Conservation (phyloP, 64 coral and sea anemone genomes). For the Pachyseris speciosa region DNA sequence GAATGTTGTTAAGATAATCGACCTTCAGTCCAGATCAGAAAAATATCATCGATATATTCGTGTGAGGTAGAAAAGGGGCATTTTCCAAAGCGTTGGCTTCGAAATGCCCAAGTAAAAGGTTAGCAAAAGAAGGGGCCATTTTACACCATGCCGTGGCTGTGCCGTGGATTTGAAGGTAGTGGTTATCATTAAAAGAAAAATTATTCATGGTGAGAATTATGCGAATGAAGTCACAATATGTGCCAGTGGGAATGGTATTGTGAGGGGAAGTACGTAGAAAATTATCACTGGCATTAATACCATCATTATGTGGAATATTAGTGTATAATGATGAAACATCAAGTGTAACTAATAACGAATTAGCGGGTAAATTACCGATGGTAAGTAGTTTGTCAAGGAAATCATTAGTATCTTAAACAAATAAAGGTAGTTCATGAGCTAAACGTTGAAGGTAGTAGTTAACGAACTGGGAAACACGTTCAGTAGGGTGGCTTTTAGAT, state of each 20-base stretch:
- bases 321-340: slow-evolving; percentile 32
- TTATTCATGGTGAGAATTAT: background rate
- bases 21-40: slow-evolving; percentile 61
- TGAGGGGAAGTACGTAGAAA: background rate
- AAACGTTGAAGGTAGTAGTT: no score
- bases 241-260: background rate
- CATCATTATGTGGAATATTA: slow-evolving; percentile 24
- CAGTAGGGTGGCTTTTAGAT: no score
- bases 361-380: background rate
- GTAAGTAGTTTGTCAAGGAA: background rate
- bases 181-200: no score
- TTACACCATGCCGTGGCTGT: no score
- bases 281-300: background rate
- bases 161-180: no score
- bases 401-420: slow-evolving; percentile 34
- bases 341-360: background rate
- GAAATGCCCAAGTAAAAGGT: no score
- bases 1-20: background rate
- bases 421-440: no score
- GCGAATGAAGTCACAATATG: background rate
- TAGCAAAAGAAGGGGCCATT: no score
- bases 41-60: slow-evolving; percentile 63
- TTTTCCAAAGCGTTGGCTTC: background rate
- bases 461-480: no score
- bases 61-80: background rate